Percentiles rank a stretch among this genome's conserved stretches.
Evolutionary conservation across 1,140 invertebrate genomes (phyloP).

Genomic region (Drosophila ironensis): DNA sequence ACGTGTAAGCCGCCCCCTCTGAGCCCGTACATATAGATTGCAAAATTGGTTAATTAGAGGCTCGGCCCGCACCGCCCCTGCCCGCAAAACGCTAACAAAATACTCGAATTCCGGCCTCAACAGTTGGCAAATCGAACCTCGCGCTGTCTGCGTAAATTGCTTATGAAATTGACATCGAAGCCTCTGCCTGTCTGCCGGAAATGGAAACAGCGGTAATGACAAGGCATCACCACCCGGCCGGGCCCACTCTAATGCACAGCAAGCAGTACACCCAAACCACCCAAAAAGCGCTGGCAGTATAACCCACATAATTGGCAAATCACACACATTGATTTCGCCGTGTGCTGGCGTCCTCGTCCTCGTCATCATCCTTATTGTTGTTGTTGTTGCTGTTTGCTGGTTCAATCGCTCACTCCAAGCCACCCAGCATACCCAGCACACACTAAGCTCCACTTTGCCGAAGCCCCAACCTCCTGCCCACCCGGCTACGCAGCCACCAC

Average conservation of each 20-base stretch:
- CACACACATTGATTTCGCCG: conserved; percentile 75
- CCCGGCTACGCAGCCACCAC: conserved; percentile 32
- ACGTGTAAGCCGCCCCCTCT: conserved; percentile 42
- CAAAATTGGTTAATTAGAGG: conserved; percentile 73
- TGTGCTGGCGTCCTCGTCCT: conserved; percentile 52
- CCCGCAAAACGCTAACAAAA: conserved; percentile 4
- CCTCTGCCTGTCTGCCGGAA: conserved; percentile 67
- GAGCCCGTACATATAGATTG: background rate
- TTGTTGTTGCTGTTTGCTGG: conserved; percentile 31
- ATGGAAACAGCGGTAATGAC: conserved; percentile 78
- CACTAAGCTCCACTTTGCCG: background rate
- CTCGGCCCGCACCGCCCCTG: conserved; percentile 3
- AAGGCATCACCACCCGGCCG: conserved; percentile 39
- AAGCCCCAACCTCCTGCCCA: background rate
- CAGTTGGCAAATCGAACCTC: conserved; percentile 70
- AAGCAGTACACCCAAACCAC: background rate
- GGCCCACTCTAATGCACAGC: background rate
- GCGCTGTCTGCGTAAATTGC: conserved; percentile 62
- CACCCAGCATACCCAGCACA: background rate
- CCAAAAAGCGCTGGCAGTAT: conserved; percentile 34
- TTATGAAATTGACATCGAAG: conserved; percentile 76
- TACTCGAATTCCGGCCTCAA: conserved; percentile 40
- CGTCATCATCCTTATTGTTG: conserved; percentile 38
- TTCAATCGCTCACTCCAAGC: conserved; percentile 69
- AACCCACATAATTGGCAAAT: conserved; percentile 77